Base-by-base conservation (phyloP, 2,113 vertebrate species). In the Crocuta crocuta region DNA sequence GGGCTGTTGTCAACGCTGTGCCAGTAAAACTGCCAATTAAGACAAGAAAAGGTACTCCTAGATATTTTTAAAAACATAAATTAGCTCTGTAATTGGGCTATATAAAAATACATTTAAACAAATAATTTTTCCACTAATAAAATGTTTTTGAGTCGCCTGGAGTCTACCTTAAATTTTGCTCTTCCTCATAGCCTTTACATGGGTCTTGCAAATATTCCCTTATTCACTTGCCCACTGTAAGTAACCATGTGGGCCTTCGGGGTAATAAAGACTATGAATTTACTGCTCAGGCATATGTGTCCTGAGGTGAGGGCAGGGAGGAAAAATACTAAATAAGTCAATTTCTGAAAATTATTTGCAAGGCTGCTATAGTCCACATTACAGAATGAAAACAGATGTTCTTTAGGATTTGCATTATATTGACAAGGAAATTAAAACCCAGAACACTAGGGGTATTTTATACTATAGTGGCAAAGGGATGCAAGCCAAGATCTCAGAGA, bases 1-100 rank as follows among this genome's bases (percentile, higher is more conserved):
- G 94, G 74, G 84, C 88, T 89, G 78, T 95, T 98, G 94, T 96
- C 98, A 98, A 94, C 86, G 1, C 71, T 94, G 76, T 96, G 65
- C 68, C 89, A 96, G 78, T 97, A 96, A 97, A 95, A 96, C 70
- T 71, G 68, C 45, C 97, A 97, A 89, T 97, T 96, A 97, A 89
- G 74, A 89, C 23, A 91, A 97, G 87, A 95, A 92, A 96, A 96
- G 65, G 71, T 78, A 93, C 4, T 94, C 39, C 70, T 84, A 74
- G 68, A 94, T n/a, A 78, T 94, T 90, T 92, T 95, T 96, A 63
- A 19, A 91, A 93, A 89, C 48, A 95, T 81, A 97, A 96, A 81
- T 85, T 92, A 96, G 31, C 70, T 70, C 23, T 39, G 58, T 55
- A 92, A 91, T 80, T 84, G 39, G 19, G 39, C 63, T 68, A 84